Evolutionary conservation across 2,113 vertebrate genomes (phyloP).

Genomic region (Sander vitreus): DNA sequence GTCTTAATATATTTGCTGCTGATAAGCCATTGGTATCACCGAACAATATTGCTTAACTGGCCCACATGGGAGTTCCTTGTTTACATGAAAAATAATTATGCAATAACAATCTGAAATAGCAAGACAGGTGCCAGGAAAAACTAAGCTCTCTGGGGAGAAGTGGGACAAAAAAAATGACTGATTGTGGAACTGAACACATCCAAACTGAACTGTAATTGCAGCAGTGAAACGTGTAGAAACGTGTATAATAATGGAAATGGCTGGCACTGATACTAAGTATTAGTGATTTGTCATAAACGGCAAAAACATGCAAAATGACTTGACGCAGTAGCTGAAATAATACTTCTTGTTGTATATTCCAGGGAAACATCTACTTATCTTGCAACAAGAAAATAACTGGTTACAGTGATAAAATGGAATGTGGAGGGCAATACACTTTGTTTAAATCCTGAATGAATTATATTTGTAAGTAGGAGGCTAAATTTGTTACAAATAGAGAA

Average conservation of each 20-base stretch:
- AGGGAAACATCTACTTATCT: not conserved
- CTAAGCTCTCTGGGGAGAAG: constrained; percentile 10
- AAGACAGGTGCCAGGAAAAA: constrained; percentile 18
- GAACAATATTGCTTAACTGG: constrained; percentile 2
- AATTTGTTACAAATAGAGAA: not conserved
- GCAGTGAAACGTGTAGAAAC: not conserved
- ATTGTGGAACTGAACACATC: not conserved
- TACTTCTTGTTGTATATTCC: not conserved
- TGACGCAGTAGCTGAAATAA: not conserved
- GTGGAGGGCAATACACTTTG: not conserved
- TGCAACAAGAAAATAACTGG: not conserved
- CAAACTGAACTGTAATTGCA: not conserved
- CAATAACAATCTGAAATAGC: constrained; percentile 25
- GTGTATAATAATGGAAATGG: too few relatives aligned
- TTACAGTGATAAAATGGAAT: not conserved
- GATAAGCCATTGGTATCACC: constrained; percentile 3
- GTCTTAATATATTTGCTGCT: constrained; percentile 9
- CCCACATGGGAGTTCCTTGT: constrained; percentile 3
- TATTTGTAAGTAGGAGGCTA: not conserved
- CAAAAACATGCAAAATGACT: not conserved
- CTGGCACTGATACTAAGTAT: not conserved
- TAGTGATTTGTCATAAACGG: not conserved
- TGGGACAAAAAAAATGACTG: not conserved
- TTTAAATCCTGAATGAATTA: not conserved
- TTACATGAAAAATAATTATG: constrained; percentile 28